Percentiles rank a stretch among this genome's conserved stretches.
phyloP scores from a whole-genome alignment of 2,797 vertebrate species.

The Ispidina lecontei region DNA sequence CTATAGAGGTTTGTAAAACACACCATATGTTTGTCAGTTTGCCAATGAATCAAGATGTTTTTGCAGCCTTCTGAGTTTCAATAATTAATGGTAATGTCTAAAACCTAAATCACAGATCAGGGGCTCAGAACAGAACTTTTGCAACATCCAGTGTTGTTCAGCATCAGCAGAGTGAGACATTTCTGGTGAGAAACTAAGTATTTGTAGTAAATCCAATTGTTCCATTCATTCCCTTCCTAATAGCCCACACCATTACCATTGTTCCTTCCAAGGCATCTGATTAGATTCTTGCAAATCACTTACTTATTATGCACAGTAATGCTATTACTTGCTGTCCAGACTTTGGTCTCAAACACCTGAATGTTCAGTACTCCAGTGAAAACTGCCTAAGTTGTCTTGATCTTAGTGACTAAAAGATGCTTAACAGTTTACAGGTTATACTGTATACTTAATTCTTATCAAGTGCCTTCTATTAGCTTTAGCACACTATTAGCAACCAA shows the following conservation, averaged over 20 bases:
- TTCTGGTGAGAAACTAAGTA: slow-evolving; percentile 63
- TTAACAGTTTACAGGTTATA: neutral
- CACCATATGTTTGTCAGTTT: slow-evolving; percentile 86
- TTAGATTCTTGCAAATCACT: neutral
- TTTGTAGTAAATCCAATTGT: neutral
- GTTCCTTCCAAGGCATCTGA: neutral
- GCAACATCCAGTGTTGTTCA: slow-evolving; percentile 53
- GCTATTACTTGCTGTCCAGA: neutral
- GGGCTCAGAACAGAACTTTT: slow-evolving; percentile 69
- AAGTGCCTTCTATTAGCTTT: slow-evolving; percentile 1
- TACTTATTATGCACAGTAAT: neutral
- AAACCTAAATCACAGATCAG: slow-evolving; percentile 81
- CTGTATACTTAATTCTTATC: slow-evolving; percentile 14
- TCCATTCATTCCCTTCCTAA: neutral
- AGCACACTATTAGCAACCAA: slow-evolving; percentile 30
- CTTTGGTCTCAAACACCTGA: neutral
- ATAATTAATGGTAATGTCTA: slow-evolving; percentile 85
- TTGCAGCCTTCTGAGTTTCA: slow-evolving; percentile 81
- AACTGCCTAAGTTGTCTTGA: neutral
- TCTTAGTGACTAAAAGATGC: neutral
- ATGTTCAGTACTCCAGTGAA: neutral
- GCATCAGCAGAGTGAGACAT: slow-evolving; percentile 53
- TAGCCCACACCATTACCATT: neutral
- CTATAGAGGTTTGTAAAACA: slow-evolving; percentile 79
- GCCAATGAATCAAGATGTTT: slow-evolving; percentile 85